Evolutionary conservation across 2,888 invertebrate genomes (phyloP).

Genomic region (Philonicus albiceps): DNA sequence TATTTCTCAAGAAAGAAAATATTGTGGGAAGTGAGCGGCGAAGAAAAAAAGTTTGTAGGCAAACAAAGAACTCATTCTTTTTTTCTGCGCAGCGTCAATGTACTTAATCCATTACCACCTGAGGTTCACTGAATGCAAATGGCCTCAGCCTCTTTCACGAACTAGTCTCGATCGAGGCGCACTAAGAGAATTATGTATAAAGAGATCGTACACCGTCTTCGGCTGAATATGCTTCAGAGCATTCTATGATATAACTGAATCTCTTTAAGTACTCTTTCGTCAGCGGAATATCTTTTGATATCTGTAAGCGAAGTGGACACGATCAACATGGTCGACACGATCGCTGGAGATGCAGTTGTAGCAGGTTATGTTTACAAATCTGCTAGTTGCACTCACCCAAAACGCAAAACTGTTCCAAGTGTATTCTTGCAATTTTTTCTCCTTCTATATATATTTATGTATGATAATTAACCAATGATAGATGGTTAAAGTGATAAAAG

Average conservation of each 20-base stretch:
- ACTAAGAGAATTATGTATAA: background rate
- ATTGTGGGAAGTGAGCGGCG: background rate
- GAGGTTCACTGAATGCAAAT: constrained; percentile 31
- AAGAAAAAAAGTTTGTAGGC: background rate
- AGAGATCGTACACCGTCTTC: background rate
- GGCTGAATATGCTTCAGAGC: constrained; percentile 14
- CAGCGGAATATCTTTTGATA: background rate
- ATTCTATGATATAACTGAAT: background rate
- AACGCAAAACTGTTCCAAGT: background rate
- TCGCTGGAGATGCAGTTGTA: background rate
- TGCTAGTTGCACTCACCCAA: background rate
- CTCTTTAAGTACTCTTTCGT: background rate
- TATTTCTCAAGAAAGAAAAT: background rate
- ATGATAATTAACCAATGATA: background rate
- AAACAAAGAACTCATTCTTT: constrained; percentile 20
- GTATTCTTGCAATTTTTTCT: background rate
- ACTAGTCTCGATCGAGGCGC: background rate
- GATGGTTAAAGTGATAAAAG: background rate
- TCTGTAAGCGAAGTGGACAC: background rate
- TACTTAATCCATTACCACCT: constrained; percentile 13
- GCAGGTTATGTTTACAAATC: background rate
- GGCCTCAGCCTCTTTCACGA: background rate
- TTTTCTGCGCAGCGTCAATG: constrained; percentile 3
- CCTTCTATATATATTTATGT: background rate
- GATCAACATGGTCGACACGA: background rate